Conservation (phyloP, 1,140 invertebrate species). For the Micrasema minimum region DNA sequence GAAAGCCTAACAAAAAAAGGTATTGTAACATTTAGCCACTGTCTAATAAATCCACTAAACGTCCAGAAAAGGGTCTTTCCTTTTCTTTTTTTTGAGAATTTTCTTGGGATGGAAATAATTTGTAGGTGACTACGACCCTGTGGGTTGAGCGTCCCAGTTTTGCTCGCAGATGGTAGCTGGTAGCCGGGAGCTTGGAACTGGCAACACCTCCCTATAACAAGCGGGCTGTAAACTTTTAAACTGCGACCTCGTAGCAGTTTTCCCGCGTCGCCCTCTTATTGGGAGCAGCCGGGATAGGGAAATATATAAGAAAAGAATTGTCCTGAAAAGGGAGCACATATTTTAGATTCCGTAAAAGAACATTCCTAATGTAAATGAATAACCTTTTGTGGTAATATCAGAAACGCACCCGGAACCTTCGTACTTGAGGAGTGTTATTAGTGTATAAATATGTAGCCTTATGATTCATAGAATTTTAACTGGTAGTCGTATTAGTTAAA, state of each 20-base stretch:
- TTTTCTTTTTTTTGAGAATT: too few species aligned
- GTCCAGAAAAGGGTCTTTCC: constrained; percentile 5
- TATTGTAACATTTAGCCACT: constrained; percentile 4
- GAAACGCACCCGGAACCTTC: too few species aligned
- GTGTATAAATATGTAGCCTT: too few species aligned
- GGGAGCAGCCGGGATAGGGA: neutral
- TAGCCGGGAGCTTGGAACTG: too few species aligned
- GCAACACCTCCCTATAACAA: constrained; percentile 37
- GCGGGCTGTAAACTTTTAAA: constrained; percentile 36
- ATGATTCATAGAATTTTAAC: too few species aligned
- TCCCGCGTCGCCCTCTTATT: constrained; percentile 17
- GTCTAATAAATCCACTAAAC: constrained; percentile 23
- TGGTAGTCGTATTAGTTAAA: too few species aligned
- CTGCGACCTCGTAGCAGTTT: constrained; percentile 21
- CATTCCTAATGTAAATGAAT: too few species aligned
- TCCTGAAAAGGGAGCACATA: too few species aligned
- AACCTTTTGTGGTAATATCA: too few species aligned
- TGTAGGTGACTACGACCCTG: constrained; percentile 22
- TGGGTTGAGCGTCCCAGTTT: constrained; percentile 12
- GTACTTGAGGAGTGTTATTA: too few species aligned
- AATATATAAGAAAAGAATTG: too few species aligned
- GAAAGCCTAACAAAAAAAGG: constrained; percentile 1
- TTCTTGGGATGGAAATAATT: constrained; percentile 6
- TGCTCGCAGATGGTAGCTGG: constrained; percentile 33
- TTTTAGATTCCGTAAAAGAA: too few species aligned